Percentiles rank a stretch among this genome's conserved stretches.
Evolutionary conservation across 2,888 invertebrate genomes (phyloP).

Genomic region (Clitarchus hookeri): DNA sequence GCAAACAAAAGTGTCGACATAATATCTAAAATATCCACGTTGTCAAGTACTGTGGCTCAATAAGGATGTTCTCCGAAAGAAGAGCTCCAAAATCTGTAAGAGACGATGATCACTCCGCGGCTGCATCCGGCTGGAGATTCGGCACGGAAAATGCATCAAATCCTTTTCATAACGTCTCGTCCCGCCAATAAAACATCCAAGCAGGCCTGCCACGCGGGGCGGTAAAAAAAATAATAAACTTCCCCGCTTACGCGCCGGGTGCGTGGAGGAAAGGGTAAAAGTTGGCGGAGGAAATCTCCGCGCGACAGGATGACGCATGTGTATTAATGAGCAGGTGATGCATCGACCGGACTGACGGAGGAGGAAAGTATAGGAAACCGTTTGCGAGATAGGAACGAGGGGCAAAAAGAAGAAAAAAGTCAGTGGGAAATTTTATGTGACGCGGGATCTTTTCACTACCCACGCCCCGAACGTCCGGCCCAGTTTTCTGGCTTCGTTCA

Average conservation of each 20-base stretch:
- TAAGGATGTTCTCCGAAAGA: neutral
- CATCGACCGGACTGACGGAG: conserved; percentile 29
- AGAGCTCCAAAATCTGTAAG: neutral
- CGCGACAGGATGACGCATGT: conserved; percentile 37
- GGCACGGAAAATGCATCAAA: neutral
- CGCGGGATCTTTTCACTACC: neutral
- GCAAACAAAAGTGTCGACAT: too few relatives aligned
- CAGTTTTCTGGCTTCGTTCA: neutral
- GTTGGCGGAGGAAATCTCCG: neutral
- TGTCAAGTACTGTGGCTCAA: too few relatives aligned
- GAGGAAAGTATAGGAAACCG: neutral
- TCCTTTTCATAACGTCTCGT: neutral
- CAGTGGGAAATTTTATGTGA: neutral
- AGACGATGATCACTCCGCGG: neutral
- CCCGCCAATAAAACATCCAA: neutral
- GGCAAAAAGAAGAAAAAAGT: neutral
- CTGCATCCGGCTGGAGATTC: neutral
- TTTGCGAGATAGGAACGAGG: neutral
- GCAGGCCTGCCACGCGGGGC: neutral
- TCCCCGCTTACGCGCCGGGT: neutral
- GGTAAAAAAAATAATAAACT: neutral
- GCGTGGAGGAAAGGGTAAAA: neutral
- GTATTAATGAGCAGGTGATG: conserved; percentile 40
- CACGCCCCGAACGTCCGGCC: neutral
- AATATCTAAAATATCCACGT: too few relatives aligned